phyloP scores from a whole-genome alignment of 2,113 vertebrate genomes.

The Arenaria interpres region DNA sequence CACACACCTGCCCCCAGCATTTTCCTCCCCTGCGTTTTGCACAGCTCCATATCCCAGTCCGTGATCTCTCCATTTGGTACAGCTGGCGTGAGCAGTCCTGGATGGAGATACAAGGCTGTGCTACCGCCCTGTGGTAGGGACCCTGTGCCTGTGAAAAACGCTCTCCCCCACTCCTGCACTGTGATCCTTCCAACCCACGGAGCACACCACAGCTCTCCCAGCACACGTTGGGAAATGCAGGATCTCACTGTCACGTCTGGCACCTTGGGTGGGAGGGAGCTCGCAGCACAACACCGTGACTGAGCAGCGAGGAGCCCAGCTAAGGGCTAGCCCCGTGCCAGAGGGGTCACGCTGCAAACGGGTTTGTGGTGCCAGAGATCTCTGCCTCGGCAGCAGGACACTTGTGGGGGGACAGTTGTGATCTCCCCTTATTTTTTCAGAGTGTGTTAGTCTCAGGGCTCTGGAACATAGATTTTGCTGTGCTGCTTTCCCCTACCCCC shows the following conservation, averaged over 20 bases:
- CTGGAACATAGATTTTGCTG: neutral
- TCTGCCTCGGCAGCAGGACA: neutral
- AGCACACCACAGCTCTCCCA: neutral
- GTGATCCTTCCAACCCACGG: neutral
- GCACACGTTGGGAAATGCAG: fast-evolving
- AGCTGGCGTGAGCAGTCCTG: neutral
- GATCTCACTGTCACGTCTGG: neutral
- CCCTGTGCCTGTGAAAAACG: neutral
- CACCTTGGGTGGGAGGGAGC: neutral
- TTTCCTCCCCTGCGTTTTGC: neutral
- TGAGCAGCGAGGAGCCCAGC: neutral
- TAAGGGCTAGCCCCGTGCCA: neutral
- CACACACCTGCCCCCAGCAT: neutral
- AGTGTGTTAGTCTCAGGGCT: neutral
- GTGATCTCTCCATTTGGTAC: too few relatives aligned
- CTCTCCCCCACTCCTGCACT: neutral
- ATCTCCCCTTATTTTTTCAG: neutral
- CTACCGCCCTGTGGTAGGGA: neutral
- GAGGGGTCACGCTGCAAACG: neutral
- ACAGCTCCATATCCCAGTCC: neutral
- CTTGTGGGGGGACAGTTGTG: neutral
- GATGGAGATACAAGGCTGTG: neutral
- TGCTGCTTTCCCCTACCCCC: neutral
- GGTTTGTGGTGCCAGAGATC: neutral
- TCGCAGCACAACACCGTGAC: neutral